These are phyloP conservation scores for Agrypnus murinus DNA, from an alignment of 2,888 invertebrate genomes.

Conservation along the genomic window DNA sequence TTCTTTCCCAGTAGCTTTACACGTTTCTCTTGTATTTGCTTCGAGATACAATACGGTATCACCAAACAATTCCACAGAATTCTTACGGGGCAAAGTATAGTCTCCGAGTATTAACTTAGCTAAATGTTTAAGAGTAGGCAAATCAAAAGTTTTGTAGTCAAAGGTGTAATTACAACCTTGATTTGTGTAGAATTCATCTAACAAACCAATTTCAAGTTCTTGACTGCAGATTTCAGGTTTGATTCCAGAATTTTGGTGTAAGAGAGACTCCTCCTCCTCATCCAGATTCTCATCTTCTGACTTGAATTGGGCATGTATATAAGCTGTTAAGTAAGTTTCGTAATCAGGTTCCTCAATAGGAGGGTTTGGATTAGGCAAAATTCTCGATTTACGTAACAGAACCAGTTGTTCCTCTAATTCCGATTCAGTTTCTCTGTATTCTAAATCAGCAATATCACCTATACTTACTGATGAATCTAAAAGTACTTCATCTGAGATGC, in stretches of 20 bases:
- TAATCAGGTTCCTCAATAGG: conserved; percentile 67
- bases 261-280: background rate
- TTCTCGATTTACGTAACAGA: conserved; percentile 71
- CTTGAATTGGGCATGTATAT: conserved; percentile 72
- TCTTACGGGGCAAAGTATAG: conserved; percentile 64
- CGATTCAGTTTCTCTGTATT: conserved; percentile 48
- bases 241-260: background rate
- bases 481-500: conserved; percentile 53
- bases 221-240: conserved; percentile 16
- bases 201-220: conserved; percentile 70
- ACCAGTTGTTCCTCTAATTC: conserved; percentile 67
- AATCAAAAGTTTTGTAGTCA: conserved; percentile 75
- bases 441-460: conserved; percentile 59
- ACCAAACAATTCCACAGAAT: conserved; percentile 70
- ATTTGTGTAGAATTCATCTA: conserved; percentile 76
- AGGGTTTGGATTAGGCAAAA: conserved; percentile 74
- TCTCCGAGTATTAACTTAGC: conserved; percentile 70
- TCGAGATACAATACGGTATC: conserved; percentile 61
- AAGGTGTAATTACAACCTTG: conserved; percentile 76
- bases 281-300: conserved; percentile 65
- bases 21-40: conserved; percentile 44
- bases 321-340: conserved; percentile 76
- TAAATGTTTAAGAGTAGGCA: conserved; percentile 72
- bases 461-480: conserved; percentile 52
- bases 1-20: conserved; percentile 38